phyloP scores from a whole-genome alignment of 2,113 vertebrate genomes.

The Anas platyrhynchos region DNA sequence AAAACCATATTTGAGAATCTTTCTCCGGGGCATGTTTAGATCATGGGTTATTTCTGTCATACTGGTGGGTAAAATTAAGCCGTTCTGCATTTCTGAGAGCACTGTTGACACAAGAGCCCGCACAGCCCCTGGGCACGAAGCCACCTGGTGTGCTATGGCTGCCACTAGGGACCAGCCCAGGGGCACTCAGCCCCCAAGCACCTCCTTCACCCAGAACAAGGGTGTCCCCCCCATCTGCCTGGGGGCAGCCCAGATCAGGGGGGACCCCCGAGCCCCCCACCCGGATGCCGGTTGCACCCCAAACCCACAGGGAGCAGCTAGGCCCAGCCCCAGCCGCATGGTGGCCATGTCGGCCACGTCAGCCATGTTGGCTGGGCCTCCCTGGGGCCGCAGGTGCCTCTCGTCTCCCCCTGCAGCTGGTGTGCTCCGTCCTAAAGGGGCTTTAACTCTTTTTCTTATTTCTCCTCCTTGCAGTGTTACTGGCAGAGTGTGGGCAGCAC shows the following conservation, averaged over 20 bases:
- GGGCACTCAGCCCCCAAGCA: fast-evolving
- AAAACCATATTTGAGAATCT: constrained; percentile 41
- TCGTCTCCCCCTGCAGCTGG: background rate
- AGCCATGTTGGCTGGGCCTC: background rate
- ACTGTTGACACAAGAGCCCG: background rate
- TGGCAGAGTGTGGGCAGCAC: background rate
- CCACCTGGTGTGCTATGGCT: fast-evolving
- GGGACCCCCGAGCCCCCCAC: background rate
- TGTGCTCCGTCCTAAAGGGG: fast-evolving
- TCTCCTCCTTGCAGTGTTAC: background rate
- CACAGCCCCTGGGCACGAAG: background rate
- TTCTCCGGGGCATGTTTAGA: constrained; percentile 17
- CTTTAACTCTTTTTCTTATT: background rate
- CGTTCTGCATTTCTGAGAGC: background rate
- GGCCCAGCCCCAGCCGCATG: background rate
- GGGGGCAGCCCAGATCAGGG: background rate
- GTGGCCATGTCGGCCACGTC: background rate
- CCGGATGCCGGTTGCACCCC: background rate
- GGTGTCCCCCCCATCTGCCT: background rate
- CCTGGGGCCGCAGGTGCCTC: background rate
- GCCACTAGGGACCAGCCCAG: background rate
- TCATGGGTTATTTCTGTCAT: constrained; percentile 48
- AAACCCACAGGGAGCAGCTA: background rate
- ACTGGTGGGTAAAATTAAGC: constrained; percentile 8
- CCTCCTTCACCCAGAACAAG: background rate